Evolutionary conservation across 2,888 invertebrate species (phyloP), one percentile per base, ranked within the genome.

Genomic region (Griposia aprilina): DNA sequence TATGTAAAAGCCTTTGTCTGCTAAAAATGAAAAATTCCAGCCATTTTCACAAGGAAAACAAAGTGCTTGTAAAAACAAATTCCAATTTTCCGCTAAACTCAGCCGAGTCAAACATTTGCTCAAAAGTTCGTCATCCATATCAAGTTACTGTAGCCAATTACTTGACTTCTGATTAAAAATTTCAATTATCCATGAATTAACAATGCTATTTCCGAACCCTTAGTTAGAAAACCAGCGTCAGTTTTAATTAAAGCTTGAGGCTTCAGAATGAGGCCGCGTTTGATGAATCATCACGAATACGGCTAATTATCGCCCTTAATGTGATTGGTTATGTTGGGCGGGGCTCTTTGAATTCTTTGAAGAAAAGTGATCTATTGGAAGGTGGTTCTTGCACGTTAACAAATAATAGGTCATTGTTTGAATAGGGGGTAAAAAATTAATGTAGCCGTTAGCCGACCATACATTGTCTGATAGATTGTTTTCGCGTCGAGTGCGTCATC

Each of bases 121-220:
- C 52, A 76, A 74, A 86, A 76, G 55, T 86, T 83, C 55, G 69
- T 76, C 41, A 36, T n/a, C 59, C 69, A 68, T 80, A 77, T 78
- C 67, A 11, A 77, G 77, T 84, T 77, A 73, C 48, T 41, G 45
- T 17, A 69, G 30, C 65, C 41, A 80, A 83, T 80, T 80, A 82
- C 26, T 45, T 67, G 67, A 36, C 69, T 65, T 66, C 70, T 76
- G 67, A 85, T 81, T 81, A 76, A 23, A 76, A 62, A 65, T 76
- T 50, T 68, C 55, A 60, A 55, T 74, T 79, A 74, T 67, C 69
- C 41, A 66, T 76, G 71, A 83, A 80, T 84, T 72, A 66, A 72
- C 75, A 68, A 70, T 52, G 55, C 52, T 76, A 70, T 73, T 82
- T 78, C 23, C 11, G 62, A 36, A 73, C 41, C 60, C 57, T 57